Evolutionary conservation across 2,888 invertebrate species (phyloP).

Genomic region (Clostera curtula): DNA sequence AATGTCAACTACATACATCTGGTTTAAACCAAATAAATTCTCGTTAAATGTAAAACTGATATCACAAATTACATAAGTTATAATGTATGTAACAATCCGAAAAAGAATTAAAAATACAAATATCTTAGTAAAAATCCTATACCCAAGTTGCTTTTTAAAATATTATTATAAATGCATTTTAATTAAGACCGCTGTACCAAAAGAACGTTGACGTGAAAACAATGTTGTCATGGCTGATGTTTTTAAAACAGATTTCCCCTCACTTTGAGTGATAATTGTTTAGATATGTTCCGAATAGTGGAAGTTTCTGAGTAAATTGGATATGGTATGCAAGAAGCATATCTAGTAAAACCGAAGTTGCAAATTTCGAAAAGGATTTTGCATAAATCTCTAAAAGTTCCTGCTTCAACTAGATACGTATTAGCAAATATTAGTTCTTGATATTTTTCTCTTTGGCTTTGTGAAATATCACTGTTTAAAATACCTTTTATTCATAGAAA

Average conservation of each 20-base stretch:
- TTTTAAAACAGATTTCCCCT: conserved; percentile 4
- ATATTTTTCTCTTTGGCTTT: conserved; percentile 66
- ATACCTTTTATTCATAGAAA: conserved; percentile 51
- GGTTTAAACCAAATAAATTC: conserved; percentile 40
- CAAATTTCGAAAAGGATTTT: no score
- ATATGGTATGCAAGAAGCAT: conserved; percentile 25
- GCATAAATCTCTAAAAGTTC: no score
- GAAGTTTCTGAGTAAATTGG: conserved; percentile 20
- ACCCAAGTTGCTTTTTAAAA: conserved; percentile 40
- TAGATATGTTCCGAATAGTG: conserved; percentile 20
- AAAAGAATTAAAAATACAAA: conserved; percentile 49
- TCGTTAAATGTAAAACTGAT: conserved; percentile 53
- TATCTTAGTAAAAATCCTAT: conserved; percentile 43
- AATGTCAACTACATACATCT: conserved; percentile 36
- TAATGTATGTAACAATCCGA: conserved; percentile 32
- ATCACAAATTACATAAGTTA: conserved; percentile 70
- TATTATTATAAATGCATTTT: no score
- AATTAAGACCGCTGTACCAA: no score
- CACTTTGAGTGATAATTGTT: conserved; percentile 20
- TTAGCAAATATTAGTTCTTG: conserved; percentile 43
- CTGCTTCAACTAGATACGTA: no score
- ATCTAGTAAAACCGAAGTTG: no score
- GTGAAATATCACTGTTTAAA: conserved; percentile 68
- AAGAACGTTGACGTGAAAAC: no score
- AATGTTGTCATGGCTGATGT: conserved; percentile 3